Evolutionary conservation across 2,113 vertebrate genomes (phyloP).

Genomic region (Jacana jacana): DNA sequence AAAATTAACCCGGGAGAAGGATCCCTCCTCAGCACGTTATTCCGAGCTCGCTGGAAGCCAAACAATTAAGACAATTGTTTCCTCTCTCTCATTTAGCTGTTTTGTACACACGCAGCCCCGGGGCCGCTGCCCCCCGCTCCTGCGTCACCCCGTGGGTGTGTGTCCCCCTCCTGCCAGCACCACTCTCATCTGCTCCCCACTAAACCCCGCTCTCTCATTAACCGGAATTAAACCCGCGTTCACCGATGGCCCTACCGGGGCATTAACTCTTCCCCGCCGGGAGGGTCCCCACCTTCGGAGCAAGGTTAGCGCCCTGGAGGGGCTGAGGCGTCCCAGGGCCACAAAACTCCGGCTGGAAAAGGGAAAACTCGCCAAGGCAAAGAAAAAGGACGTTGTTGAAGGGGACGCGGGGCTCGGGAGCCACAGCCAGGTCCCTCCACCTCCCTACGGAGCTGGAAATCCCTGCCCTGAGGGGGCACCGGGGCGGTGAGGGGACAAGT

Average conservation of each 20-base stretch:
- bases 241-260: too few relatives aligned
- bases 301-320: neutral
- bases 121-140: neutral
- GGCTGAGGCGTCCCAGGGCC: too few relatives aligned
- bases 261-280: neutral
- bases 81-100: neutral
- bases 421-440: fast-evolving
- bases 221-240: neutral
- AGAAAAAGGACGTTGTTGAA: neutral
- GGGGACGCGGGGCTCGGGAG: fast-evolving
- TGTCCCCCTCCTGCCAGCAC: neutral
- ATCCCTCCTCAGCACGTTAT: neutral
- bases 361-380: neutral
- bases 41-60: neutral
- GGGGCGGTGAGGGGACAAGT: fast-evolving
- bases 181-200: neutral
- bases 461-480: neutral
- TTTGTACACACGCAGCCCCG: neutral
- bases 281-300: neutral
- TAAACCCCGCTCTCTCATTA: slow-evolving; percentile 27
- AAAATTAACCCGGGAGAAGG: neutral
- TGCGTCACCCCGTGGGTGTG: neutral
- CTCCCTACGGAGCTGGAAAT: neutral
- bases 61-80: slow-evolving; percentile 36
- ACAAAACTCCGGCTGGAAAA: neutral